phyloP scores from a whole-genome alignment of 23 tunicate species.

The Styela plicata region DNA sequence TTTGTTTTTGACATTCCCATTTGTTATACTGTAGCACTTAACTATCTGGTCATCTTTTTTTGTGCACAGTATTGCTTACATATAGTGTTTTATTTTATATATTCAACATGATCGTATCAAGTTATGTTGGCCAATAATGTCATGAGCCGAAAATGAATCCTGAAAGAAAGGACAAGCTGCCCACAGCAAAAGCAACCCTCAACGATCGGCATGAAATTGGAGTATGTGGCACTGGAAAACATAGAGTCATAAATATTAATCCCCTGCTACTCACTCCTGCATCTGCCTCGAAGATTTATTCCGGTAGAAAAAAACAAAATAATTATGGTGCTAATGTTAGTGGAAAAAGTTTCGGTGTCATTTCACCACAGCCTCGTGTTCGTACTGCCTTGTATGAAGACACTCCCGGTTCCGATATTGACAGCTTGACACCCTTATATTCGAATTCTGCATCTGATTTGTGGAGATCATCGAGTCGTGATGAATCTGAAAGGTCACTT shows the following conservation, averaged over 20 bases:
- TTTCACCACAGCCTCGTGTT: neutral
- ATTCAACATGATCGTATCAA: too few species aligned
- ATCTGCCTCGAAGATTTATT: constrained; percentile 13
- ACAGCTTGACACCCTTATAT: neutral
- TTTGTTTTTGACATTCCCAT: too few species aligned
- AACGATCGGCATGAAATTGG: neutral
- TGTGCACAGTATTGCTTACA: too few species aligned
- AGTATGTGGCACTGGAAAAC: constrained; percentile 25
- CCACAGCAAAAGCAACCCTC: neutral
- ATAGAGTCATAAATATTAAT: constrained; percentile 27
- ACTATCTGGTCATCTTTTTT: too few species aligned
- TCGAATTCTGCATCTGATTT: neutral
- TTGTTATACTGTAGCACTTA: too few species aligned
- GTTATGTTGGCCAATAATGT: too few species aligned
- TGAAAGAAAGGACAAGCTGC: neutral
- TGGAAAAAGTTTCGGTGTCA: neutral
- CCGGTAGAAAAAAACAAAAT: neutral
- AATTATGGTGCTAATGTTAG: neutral
- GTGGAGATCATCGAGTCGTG: neutral
- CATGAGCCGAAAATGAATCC: too few species aligned
- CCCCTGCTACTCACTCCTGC: constrained; percentile 22
- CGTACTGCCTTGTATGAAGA: neutral
- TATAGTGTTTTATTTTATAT: too few species aligned
- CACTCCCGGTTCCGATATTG: neutral
- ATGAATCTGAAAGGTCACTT: constrained; percentile 6